Base-by-base conservation (phyloP, 1,140 invertebrate genomes). In the Drosophila arizonae region DNA sequence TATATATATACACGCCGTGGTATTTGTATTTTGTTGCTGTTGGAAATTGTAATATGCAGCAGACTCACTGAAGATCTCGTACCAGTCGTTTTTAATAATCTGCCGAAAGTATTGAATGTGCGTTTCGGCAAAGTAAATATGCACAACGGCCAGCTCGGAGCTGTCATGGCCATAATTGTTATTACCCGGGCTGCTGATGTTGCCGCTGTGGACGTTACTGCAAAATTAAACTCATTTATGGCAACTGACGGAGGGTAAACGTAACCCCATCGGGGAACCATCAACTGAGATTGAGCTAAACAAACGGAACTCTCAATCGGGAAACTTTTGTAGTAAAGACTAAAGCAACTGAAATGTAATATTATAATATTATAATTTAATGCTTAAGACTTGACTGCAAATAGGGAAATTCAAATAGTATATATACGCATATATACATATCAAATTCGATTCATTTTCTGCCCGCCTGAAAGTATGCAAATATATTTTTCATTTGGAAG, bases 121-220 rank as follows among this genome's bases (percentile, higher is more conserved):
- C 84, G 84, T 88, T 89, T 84, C 69, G 77, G 84, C 84, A 81
- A 90, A 90, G 64, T 90, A 90, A 77, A 90, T 73, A 75, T 80
- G 75, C 57, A 87, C 76, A 63, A 85, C 67, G 41, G 85, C 79
- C 73, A 90, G 48, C 58, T 81, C 76, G 39, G 66, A 33, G 15
- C 57, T 64, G 66, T 78, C 76, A 28, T 51, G 21, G 50, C 51
- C 51, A 21, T 62, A 50, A 60, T 60, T 73, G 58, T 46, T 58
- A 52, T 46, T 69, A 69, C 51, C 64, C 33, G 51, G 26, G 54
- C 45, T 68, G 55, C 67, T 71, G 65, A 48, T 36, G 55, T 46
- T 75, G 63, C 64, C 68, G 57, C 55, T 63, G 51, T 65, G 60
- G 76, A 57, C 79, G 64, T 58, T 63, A n/a, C 70, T 87, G 84